phyloP scores from a whole-genome alignment of 2,888 invertebrate species.

The Thereva unica region DNA sequence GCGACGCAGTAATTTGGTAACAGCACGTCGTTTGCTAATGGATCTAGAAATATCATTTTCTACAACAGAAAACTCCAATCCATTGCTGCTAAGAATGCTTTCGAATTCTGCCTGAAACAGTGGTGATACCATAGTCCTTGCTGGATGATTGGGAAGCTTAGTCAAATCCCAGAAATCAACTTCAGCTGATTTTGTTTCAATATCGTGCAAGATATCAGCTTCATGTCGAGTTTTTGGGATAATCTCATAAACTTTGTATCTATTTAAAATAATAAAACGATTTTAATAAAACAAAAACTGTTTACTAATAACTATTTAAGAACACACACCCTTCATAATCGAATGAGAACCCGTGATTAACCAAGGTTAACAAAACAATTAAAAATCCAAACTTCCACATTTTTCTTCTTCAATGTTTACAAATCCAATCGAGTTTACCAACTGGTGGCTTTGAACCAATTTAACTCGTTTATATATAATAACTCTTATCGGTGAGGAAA shows the following conservation, averaged over 20 bases:
- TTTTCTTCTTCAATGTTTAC: no score
- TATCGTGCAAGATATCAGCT: not conserved
- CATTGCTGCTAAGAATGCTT: no score
- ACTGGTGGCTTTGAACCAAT: no score
- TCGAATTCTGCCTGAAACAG: not conserved
- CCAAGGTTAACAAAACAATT: no score
- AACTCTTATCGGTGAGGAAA: no score
- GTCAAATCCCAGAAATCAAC: slow-evolving; percentile 4
- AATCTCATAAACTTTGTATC: slow-evolving; percentile 14
- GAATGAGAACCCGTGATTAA: no score
- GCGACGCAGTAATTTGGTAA: not conserved
- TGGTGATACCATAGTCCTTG: not conserved
- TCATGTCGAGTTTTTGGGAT: slow-evolving; percentile 5
- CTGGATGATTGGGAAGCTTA: not conserved
- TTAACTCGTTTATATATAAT: no score
- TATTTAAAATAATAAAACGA: not conserved
- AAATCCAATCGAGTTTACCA: no score
- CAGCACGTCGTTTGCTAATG: not conserved
- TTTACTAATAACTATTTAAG: no score
- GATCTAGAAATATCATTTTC: not conserved
- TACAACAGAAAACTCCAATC: not conserved
- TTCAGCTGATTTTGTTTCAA: not conserved
- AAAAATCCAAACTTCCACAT: no score
- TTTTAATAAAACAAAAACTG: no score
- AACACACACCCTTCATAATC: no score